A percentile compares a stretch with the other conserved stretches of the same genome.
Evolutionary conservation across 2,888 invertebrate genomes (phyloP).

Genomic region (Amphipyra berbera): DNA sequence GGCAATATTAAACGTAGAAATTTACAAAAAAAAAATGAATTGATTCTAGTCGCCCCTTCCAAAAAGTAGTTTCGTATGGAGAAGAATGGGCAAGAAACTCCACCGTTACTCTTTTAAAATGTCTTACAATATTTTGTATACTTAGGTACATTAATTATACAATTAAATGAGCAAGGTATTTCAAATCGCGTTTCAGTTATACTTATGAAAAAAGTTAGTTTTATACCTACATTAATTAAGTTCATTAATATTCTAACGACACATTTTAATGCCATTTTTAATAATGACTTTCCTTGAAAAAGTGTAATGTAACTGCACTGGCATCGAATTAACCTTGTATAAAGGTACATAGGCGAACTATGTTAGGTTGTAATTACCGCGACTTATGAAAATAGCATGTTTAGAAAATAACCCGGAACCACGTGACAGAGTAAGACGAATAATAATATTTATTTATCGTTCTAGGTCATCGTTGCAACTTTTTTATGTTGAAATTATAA

Average conservation of each 20-base stretch:
- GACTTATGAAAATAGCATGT: constrained; percentile 61
- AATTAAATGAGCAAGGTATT: too few relatives aligned
- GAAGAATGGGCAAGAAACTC: too few relatives aligned
- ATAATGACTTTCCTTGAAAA: constrained; percentile 63
- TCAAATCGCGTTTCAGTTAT: too few relatives aligned
- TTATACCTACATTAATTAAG: constrained; percentile 16
- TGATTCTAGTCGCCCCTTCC: too few relatives aligned
- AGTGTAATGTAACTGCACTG: constrained; percentile 61
- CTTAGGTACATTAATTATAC: too few relatives aligned
- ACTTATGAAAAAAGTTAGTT: neutral
- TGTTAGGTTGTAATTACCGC: constrained; percentile 47
- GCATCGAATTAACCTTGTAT: constrained; percentile 65
- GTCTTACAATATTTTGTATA: too few relatives aligned
- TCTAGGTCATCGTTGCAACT: constrained; percentile 70
- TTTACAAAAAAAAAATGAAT: too few relatives aligned
- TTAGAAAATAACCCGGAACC: constrained; percentile 49
- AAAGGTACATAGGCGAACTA: constrained; percentile 42
- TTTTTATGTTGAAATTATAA: constrained; percentile 36
- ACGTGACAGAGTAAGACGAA: constrained; percentile 51
- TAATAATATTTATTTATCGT: constrained; percentile 61
- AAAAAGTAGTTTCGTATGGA: too few relatives aligned
- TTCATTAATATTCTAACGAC: constrained; percentile 34
- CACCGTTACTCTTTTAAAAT: too few relatives aligned
- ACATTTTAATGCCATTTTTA: constrained; percentile 37
- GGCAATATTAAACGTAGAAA: too few relatives aligned